Conservation (phyloP, 2,797 vertebrate genomes). For the Apogon talboti region DNA sequence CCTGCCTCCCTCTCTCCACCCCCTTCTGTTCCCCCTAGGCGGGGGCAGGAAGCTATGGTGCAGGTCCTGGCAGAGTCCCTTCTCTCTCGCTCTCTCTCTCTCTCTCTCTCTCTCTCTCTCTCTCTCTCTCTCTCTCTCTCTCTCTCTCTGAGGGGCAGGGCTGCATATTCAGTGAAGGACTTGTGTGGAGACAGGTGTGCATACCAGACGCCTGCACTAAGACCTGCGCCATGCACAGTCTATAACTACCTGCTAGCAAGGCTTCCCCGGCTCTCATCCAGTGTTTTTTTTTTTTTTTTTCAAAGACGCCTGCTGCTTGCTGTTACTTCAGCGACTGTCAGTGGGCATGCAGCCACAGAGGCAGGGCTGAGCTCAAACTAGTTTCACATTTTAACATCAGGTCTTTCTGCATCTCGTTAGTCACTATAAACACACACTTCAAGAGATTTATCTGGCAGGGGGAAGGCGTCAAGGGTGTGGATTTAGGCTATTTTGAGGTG, state of each 20-base stretch:
- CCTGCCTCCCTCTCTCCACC: conserved; percentile 27
- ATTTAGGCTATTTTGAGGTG: conserved; percentile 72
- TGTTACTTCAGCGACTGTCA: conserved; percentile 24
- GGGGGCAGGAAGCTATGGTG: conserved; percentile 68
- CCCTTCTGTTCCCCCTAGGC: conserved; percentile 62
- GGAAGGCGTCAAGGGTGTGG: conserved; percentile 47
- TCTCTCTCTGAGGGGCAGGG: conserved; percentile 58
- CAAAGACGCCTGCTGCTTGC: conserved; percentile 26
- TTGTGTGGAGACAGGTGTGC: conserved; percentile 83
- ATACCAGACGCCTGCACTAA: conserved; percentile 80
- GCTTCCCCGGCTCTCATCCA: conserved; percentile 60
- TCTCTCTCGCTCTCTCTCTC: conserved; percentile 43
- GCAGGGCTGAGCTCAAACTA: conserved; percentile 55
- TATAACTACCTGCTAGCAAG: conserved; percentile 70
- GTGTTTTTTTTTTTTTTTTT: conserved; percentile 3
- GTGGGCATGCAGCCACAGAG: conserved; percentile 35
- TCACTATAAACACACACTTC: conserved; percentile 36
- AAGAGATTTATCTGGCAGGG: conserved; percentile 44
- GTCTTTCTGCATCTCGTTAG: conserved; percentile 38
- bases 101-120: conserved; percentile 42
- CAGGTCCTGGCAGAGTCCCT: conserved; percentile 80
- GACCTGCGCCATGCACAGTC: conserved; percentile 56
- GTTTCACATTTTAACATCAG: conserved; percentile 39
- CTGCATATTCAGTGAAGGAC: conserved; percentile 40
- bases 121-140: too few relatives aligned